A percentile compares a stretch with the other conserved stretches of the same genome.
Conservation (phyloP, 2,888 invertebrate genomes). For the Octodonta nipae region DNA sequence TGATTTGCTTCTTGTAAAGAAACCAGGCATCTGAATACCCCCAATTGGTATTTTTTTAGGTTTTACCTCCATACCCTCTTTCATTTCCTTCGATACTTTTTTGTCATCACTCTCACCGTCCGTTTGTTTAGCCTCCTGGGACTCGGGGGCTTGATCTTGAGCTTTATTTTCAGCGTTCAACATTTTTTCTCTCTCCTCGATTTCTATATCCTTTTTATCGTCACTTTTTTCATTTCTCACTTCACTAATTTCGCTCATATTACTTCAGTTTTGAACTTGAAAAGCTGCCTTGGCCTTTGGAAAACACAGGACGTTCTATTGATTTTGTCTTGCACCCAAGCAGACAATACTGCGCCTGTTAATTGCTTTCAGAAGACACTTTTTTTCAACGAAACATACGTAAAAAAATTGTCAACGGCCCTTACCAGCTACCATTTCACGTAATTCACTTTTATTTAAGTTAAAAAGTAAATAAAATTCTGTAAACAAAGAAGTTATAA, state of each 20-base stretch:
- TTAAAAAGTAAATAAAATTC: no score
- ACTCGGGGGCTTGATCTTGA: conserved; percentile 32
- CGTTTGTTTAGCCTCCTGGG: conserved; percentile 26
- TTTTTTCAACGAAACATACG: no score
- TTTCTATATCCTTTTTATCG: conserved; percentile 54
- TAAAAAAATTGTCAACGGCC: no score
- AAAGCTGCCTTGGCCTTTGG: no score
- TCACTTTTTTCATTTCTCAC: conserved; percentile 36
- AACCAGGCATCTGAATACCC: conserved; percentile 78
- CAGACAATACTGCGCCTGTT: no score
- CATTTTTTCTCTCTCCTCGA: conserved; percentile 49
- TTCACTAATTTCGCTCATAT: conserved; percentile 14
- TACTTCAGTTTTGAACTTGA: no score
- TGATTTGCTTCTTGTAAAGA: conserved; percentile 65
- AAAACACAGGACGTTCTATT: no score
- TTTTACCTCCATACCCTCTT: conserved; percentile 60
- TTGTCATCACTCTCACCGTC: conserved; percentile 37
- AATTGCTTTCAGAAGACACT: no score
- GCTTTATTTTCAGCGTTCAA: conserved; percentile 50
- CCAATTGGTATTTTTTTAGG: conserved; percentile 76
- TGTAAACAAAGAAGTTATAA: no score
- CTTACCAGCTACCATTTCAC: no score
- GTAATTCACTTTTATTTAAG: no score
- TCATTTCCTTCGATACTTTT: conserved; percentile 44
- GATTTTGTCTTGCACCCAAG: no score